Evolutionary conservation across 2,797 vertebrate genomes (phyloP).

Genomic region (Ibycter americanus): DNA sequence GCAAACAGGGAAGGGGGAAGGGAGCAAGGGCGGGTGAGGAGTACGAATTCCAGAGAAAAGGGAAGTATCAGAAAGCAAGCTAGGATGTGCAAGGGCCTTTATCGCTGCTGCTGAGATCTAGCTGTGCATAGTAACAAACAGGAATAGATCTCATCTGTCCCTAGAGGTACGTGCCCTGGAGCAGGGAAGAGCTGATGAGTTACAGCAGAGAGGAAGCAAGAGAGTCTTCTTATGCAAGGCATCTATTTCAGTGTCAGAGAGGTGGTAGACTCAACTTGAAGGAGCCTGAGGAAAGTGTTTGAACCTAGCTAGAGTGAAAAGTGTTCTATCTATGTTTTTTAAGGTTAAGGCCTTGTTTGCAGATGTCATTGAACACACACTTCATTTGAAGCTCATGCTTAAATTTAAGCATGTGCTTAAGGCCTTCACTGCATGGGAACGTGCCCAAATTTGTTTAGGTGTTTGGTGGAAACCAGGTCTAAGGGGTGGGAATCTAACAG

Average conservation of each 20-base stretch:
- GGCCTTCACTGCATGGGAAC: background rate
- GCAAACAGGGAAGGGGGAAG: slow-evolving; percentile 62
- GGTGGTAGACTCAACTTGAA: background rate
- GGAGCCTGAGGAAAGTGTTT: background rate
- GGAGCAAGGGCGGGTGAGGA: background rate
- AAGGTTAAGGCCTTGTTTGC: background rate
- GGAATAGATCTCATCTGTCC: slow-evolving; percentile 36
- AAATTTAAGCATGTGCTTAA: background rate
- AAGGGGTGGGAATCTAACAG: background rate
- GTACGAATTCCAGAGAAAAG: slow-evolving; percentile 61
- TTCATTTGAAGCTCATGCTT: background rate
- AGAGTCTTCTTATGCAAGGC: slow-evolving; percentile 35
- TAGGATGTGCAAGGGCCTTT: slow-evolving; percentile 60
- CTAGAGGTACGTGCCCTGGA: slow-evolving; percentile 60
- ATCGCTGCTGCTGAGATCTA: slow-evolving; percentile 39
- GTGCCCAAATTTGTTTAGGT: background rate
- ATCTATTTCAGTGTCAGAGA: background rate
- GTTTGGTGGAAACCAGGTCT: background rate
- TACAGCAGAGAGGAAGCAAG: slow-evolving; percentile 48
- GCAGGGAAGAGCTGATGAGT: slow-evolving; percentile 46
- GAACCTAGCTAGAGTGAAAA: background rate
- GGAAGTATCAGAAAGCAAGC: slow-evolving; percentile 65
- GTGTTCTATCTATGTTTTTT: background rate
- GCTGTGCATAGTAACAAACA: slow-evolving; percentile 32
- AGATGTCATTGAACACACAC: background rate